Conservation (phyloP, 2,797 vertebrate species). For the Pseudotriccus pelzelni region DNA sequence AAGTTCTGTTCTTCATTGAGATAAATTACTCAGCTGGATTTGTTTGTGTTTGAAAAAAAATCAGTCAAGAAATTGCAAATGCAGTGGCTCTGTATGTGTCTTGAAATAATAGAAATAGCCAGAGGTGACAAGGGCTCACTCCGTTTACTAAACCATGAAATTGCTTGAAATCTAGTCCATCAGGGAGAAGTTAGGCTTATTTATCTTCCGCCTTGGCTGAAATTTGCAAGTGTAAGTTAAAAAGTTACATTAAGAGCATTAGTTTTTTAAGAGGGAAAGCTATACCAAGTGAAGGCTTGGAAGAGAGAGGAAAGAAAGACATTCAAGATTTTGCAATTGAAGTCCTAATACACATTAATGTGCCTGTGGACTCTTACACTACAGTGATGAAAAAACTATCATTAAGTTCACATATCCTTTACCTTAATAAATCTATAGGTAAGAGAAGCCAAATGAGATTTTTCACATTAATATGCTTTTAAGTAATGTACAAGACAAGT, state of each 20-base stretch:
- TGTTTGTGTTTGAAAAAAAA: background rate
- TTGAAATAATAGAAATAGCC: background rate
- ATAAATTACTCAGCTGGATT: background rate
- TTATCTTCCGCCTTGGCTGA: background rate
- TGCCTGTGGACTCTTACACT: background rate
- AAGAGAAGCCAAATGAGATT: background rate
- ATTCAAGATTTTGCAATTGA: background rate
- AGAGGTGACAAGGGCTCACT: background rate
- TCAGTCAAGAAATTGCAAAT: background rate
- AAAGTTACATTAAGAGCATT: background rate
- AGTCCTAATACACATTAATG: background rate
- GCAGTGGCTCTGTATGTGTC: background rate
- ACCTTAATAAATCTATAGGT: background rate
- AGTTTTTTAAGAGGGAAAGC: background rate
- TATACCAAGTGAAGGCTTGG: fast-evolving
- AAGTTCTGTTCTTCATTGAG: background rate
- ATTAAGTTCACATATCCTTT: background rate
- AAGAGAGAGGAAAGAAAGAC: background rate
- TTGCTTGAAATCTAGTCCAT: background rate
- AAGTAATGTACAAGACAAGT: background rate
- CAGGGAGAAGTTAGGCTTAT: background rate
- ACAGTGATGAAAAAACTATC: background rate
- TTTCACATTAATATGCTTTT: background rate
- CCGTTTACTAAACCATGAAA: background rate
- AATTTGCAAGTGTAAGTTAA: background rate